Evolutionary conservation across 2,113 vertebrate genomes (phyloP).

Genomic region (Bothrops jararaca): DNA sequence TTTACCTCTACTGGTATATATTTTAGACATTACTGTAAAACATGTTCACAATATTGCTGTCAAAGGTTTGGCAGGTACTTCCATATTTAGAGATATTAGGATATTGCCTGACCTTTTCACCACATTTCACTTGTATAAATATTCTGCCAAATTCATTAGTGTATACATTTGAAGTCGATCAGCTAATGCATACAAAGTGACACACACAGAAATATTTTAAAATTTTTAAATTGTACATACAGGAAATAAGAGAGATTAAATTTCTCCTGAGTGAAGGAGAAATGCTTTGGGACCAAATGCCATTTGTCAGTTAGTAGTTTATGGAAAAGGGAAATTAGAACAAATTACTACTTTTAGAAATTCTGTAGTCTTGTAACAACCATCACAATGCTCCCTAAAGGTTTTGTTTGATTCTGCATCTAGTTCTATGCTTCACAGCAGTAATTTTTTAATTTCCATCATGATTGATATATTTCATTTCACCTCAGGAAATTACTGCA

Average conservation of each 20-base stretch:
- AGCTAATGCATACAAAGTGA: slow-evolving; percentile 32
- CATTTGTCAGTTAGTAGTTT: not conserved
- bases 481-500: not conserved
- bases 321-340: not conserved
- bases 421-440: not conserved
- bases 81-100: slow-evolving; percentile 27
- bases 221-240: not conserved
- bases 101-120: slow-evolving; percentile 31
- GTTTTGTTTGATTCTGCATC: not conserved
- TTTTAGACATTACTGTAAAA: not conserved
- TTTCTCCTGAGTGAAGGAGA: not conserved
- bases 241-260: slow-evolving; percentile 9
- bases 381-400: not conserved
- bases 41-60: not conserved
- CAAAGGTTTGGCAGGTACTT: slow-evolving; percentile 28
- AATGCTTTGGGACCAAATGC: not conserved
- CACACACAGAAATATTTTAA: not conserved
- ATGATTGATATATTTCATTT: not conserved
- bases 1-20: not conserved
- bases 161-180: slow-evolving; percentile 21
- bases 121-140: slow-evolving; percentile 31
- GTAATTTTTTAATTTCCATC: not conserved
- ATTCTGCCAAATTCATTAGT: slow-evolving; percentile 26
- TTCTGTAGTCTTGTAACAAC: not conserved
- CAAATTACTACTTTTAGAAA: slow-evolving; percentile 7